These are phyloP conservation scores for Apoda limacodes DNA, from an alignment of 2,888 invertebrate genomes.

Conservation along the genomic window DNA sequence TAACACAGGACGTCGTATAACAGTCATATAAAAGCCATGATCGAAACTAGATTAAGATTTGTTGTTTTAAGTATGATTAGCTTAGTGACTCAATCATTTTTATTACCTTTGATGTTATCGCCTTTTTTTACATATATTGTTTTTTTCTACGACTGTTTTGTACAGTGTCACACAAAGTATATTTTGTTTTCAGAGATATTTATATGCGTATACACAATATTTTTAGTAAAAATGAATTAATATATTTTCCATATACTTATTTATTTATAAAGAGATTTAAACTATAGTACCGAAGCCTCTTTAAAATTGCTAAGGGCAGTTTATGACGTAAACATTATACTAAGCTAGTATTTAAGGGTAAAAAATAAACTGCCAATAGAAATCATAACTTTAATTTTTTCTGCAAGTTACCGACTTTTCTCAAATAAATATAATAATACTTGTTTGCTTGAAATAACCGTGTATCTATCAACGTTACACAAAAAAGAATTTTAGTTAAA, in stretches of 20 bases:
- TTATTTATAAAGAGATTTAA: too few relatives aligned
- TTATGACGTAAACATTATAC: conserved; percentile 34
- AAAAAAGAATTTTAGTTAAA: conserved; percentile 26
- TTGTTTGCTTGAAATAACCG: conserved; percentile 27
- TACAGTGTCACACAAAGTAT: conserved; percentile 55
- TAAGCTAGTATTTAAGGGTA: conserved; percentile 39
- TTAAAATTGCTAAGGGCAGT: conserved; percentile 50
- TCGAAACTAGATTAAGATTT: conserved; percentile 48
- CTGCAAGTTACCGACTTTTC: conserved; percentile 55
- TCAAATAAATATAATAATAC: conserved; percentile 41
- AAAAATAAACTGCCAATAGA: conserved; percentile 51
- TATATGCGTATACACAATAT: too few relatives aligned
- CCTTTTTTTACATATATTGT: conserved; percentile 40
- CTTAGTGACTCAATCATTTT: conserved; percentile 49
- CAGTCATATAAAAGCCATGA: conserved; percentile 63
- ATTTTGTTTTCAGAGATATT: too few relatives aligned
- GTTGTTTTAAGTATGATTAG: conserved; percentile 53
- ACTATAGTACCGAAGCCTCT: conserved; percentile 44
- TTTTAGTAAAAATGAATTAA: too few relatives aligned
- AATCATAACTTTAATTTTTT: conserved; percentile 26
- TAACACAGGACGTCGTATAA: conserved; percentile 35
- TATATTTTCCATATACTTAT: too few relatives aligned
- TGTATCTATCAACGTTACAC: too few relatives aligned
- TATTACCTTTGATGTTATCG: conserved; percentile 59
- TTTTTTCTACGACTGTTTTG: conserved; percentile 44